Conservation (phyloP, 2,888 invertebrate genomes). For the Buathra laborator region DNA sequence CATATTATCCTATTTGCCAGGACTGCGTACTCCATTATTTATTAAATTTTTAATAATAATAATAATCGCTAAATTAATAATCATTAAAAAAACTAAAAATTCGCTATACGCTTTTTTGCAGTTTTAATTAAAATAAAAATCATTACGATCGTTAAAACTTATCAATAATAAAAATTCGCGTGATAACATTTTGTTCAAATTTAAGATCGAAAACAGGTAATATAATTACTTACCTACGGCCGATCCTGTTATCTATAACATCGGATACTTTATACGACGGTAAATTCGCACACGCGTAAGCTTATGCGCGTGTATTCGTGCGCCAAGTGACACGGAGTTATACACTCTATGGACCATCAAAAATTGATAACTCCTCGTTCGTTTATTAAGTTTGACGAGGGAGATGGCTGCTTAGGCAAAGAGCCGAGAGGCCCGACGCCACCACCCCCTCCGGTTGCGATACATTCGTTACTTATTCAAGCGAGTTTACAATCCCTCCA, state of each 20-base stretch:
- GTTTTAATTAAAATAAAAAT: not conserved
- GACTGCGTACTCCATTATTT: not conserved
- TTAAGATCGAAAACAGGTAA: no score
- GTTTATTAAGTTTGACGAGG: constrained; percentile 84
- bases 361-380: constrained; percentile 82
- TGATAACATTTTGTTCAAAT: no score
- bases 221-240: no score
- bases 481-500: constrained; percentile 84
- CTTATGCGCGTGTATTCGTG: constrained; percentile 21
- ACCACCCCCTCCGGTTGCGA: constrained; percentile 70
- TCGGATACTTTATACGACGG: not conserved
- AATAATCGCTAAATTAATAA: not conserved
- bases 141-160: no score
- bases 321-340: constrained; percentile 54
- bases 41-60: not conserved
- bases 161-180: no score
- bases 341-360: constrained; percentile 75
- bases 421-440: constrained; percentile 74
- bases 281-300: not conserved
- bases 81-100: not conserved
- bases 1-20: constrained; percentile 21
- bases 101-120: not conserved
- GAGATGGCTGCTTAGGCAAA: constrained; percentile 83
- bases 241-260: not conserved
- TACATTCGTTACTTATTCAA: constrained; percentile 84